Conservation (phyloP, 2,113 vertebrate genomes). For the Centropus unirufus region DNA sequence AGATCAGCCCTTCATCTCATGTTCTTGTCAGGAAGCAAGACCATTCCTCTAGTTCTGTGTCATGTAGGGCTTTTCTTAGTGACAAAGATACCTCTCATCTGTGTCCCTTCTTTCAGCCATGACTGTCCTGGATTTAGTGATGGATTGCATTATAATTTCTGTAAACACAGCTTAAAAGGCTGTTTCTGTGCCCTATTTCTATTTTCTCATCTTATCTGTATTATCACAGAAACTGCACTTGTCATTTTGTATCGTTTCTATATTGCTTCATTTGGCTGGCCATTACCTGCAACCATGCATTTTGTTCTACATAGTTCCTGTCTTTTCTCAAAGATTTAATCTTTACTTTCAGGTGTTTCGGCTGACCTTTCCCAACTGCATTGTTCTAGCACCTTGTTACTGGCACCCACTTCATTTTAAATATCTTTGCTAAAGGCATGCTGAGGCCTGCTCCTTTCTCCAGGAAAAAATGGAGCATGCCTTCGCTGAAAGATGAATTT, state of each 20-base stretch:
- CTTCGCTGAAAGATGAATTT: not conserved
- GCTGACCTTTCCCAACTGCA: not conserved
- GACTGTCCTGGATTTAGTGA: not conserved
- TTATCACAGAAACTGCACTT: not conserved
- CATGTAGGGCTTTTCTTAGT: not conserved
- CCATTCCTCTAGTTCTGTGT: not conserved
- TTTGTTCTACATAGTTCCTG: not conserved
- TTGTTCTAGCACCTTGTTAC: not conserved
- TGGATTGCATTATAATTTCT: not conserved
- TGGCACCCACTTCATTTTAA: not conserved
- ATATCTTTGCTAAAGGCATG: not conserved
- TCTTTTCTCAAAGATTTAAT: not conserved
- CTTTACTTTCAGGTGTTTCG: not conserved
- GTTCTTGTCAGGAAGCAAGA: not conserved
- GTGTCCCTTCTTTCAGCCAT: not conserved
- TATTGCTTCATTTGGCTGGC: not conserved
- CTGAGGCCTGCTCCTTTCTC: not conserved
- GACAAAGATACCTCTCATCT: not conserved
- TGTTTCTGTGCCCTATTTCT: not conserved
- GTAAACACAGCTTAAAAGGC: not conserved
- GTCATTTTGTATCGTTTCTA: not conserved
- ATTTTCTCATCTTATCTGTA: not conserved
- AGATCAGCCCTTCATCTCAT: not conserved
- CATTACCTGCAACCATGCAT: not conserved
- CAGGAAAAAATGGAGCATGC: not conserved